Conservation (phyloP, 2,888 invertebrate species). For the Chymomyza procnemis region DNA sequence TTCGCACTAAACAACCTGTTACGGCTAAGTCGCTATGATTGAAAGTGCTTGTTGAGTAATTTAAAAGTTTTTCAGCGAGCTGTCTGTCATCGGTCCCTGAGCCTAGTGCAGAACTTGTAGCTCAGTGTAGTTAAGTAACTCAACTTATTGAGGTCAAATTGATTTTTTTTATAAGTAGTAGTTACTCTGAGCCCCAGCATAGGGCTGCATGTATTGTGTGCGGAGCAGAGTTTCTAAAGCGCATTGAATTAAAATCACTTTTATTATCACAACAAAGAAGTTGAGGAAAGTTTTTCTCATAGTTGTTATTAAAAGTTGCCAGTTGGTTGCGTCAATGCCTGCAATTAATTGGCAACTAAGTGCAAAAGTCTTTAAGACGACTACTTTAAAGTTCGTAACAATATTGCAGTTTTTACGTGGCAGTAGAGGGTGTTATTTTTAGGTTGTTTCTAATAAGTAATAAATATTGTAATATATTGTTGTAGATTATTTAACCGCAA, state of each 20-base stretch:
- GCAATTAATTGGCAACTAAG: constrained; percentile 61
- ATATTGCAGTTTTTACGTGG: not conserved
- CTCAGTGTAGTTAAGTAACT: constrained; percentile 5
- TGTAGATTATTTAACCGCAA: no score
- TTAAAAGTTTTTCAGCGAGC: constrained; percentile 51
- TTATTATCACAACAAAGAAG: constrained; percentile 40
- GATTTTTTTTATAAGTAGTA: constrained; percentile 57
- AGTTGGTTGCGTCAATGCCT: constrained; percentile 43
- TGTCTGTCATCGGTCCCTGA: not conserved
- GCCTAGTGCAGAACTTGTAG: constrained; percentile 23
- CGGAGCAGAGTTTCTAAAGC: not conserved
- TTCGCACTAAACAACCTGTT: not conserved
- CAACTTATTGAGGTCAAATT: constrained; percentile 49
- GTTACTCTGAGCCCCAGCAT: constrained; percentile 8
- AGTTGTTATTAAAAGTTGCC: constrained; percentile 19
- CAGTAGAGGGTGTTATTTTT: no score
- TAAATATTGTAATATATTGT: no score
- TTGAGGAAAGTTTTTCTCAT: not conserved
- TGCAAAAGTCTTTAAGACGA: constrained; percentile 35
- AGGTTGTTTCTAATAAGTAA: no score
- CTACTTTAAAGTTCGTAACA: not conserved
- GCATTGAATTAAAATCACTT: constrained; percentile 57
- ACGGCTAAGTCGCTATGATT: constrained; percentile 45
- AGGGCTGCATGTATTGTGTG: not conserved
- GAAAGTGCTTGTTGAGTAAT: constrained; percentile 66